Percentiles rank a stretch among this genome's conserved stretches.
phyloP scores from a whole-genome alignment of 2,113 vertebrate genomes.

The Mionectes macconnelli region DNA sequence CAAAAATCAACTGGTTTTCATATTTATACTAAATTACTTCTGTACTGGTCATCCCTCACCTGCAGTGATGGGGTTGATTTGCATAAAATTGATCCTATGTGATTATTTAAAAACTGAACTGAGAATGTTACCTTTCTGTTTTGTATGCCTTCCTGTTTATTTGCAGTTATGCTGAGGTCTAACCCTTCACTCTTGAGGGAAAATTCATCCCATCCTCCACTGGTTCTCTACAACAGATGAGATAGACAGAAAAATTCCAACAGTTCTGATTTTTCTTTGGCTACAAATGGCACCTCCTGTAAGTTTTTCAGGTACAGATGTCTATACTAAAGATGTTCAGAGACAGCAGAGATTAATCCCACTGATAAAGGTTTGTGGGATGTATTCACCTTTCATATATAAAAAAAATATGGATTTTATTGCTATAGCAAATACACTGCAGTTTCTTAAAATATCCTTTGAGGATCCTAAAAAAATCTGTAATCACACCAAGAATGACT shows the following conservation, averaged over 20 bases:
- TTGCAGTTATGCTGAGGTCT: neutral
- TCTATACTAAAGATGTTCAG: neutral
- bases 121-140: neutral
- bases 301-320: neutral
- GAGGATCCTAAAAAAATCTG: neutral
- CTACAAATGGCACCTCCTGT: neutral
- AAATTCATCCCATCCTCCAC: neutral
- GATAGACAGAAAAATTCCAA: neutral
- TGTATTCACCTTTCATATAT: neutral
- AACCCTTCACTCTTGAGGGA: neutral
- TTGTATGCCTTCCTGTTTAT: neutral
- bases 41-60: neutral
- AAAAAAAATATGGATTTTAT: neutral
- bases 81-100: neutral
- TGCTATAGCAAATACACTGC: neutral
- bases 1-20: neutral
- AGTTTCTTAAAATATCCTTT: slow-evolving; percentile 13
- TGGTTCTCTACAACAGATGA: neutral
- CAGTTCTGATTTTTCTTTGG: neutral
- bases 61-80: neutral
- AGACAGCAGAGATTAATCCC: neutral
- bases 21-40: neutral
- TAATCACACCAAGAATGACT: neutral
- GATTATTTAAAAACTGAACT: neutral
- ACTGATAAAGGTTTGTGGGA: neutral